Base-by-base conservation (phyloP, 2,113 vertebrate species). In the Lathamus discolor region DNA sequence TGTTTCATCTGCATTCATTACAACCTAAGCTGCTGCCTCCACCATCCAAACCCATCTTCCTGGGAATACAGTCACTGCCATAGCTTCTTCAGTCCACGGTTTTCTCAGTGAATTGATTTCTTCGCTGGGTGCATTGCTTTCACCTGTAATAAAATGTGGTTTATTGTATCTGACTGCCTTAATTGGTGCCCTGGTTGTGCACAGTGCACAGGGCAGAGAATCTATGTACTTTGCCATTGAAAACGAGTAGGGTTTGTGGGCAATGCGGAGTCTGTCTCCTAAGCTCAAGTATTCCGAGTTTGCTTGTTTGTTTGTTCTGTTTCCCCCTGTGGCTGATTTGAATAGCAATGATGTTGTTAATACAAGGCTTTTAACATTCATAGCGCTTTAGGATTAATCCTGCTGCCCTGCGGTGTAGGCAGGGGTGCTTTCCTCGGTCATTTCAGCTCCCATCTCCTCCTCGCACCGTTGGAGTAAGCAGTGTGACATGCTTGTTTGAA, bases 141-240 rank as follows among this genome's bases (percentile, higher is more conserved):
- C 83, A 55, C 16, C 20, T 74, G 4, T 37, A 90, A 80, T 87
- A 66, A 92, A 85, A 64, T 28, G 69, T 86, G 41, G 4, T 80
- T 79, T 78, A 83, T 93, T 80, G 72, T 57, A 68, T 62, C 81
- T 80, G 94, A 89, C 74, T 85, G 46, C 63, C 72, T 55, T 91
- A 95, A 80, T 66, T 91, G 86, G 68, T 83, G 77, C 52, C 18
- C 86, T 68, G 63, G 67, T 66, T 91, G n/a, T 27, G 54, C 39
- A 20, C 44, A 46, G 46, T 54, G 70, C 91, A 83, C 64, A 44
- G 81, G 86, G 77, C 92, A 89, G 81, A 24, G 87, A 95, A 96
- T 94, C 92, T 31, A 93, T 95, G 25, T 9, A n/a, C 75, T 90
- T 90, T 19, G 39, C 83, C 44, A 29, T 87, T 78, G 90, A 37